Conservation (phyloP, 2,113 vertebrate species). For the Eretmochelys imbricata region DNA sequence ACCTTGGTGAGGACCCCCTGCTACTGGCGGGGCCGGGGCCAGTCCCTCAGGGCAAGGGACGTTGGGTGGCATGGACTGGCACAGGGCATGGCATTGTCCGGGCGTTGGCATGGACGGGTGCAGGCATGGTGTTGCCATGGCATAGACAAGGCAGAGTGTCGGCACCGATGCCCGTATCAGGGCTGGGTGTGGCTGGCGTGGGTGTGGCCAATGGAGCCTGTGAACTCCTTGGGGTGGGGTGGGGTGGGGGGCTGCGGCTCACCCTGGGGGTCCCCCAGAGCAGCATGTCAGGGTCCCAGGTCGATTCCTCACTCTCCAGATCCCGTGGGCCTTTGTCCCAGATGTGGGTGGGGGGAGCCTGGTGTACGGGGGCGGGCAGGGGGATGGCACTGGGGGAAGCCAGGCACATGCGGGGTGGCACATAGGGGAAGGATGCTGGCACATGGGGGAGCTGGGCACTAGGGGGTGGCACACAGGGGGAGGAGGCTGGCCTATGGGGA, state of each 20-base stretch:
- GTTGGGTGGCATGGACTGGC: too few species aligned
- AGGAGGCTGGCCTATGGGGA: too few species aligned
- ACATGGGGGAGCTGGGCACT: background rate
- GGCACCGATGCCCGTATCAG: too few species aligned
- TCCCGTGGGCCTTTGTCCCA: background rate
- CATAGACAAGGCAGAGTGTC: too few species aligned
- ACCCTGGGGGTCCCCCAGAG: background rate
- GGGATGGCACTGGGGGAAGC: background rate
- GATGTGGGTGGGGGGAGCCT: background rate
- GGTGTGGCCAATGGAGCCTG: background rate
- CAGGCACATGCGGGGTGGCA: too few species aligned
- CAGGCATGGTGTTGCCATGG: background rate
- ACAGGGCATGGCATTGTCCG: too few species aligned
- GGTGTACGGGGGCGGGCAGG: background rate
- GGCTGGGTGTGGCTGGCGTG: background rate
- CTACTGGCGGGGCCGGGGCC: background rate
- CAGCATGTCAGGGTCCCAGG: background rate
- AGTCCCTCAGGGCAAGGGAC: too few species aligned
- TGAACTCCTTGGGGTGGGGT: background rate
- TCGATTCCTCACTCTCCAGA: background rate
- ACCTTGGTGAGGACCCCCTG: background rate
- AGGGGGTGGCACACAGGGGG: too few species aligned
- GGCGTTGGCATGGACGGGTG: too few species aligned
- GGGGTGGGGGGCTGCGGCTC: background rate
- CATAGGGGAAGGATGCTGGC: too few species aligned